These are phyloP conservation scores for Anarrhichthys ocellatus DNA, from an alignment of 2,113 vertebrate species.

Conservation along the genomic window DNA sequence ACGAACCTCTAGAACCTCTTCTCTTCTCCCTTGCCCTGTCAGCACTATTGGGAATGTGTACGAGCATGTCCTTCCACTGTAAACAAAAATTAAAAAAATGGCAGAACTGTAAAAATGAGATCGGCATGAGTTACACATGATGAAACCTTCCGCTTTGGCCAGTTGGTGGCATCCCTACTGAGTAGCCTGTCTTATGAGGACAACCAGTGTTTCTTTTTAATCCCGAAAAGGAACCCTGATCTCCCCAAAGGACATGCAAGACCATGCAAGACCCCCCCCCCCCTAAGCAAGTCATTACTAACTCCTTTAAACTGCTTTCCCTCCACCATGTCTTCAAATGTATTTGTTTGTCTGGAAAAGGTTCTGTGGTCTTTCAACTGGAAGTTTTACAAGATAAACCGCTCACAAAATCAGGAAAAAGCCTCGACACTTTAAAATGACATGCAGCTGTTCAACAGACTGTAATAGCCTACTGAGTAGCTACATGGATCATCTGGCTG, in stretches of 20 bases:
- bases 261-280: too few relatives aligned
- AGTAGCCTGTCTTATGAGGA: background rate
- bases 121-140: slow-evolving; percentile 1
- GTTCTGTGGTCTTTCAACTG: slow-evolving; percentile 40
- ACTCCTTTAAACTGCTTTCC: slow-evolving; percentile 1
- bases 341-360: slow-evolving; percentile 21
- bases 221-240: slow-evolving; percentile 4
- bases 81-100: slow-evolving; percentile 19
- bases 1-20: background rate
- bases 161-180: background rate
- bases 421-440: slow-evolving; percentile 50
- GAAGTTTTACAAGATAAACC: slow-evolving; percentile 60
- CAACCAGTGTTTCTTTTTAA: slow-evolving; percentile 21
- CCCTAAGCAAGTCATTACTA: background rate
- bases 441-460: slow-evolving; percentile 54
- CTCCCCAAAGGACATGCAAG: slow-evolving; percentile 7
- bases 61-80: slow-evolving; percentile 6
- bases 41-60: slow-evolving; percentile 21
- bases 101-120: background rate
- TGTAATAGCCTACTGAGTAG: background rate
- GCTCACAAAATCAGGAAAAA: slow-evolving; percentile 45
- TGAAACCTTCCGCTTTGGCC: background rate
- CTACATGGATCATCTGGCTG: slow-evolving; percentile 65
- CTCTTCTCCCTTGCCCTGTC: background rate
- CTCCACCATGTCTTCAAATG: slow-evolving; percentile 10